Conservation (phyloP, 2,797 vertebrate species). For the Catostomus latipinnis region DNA sequence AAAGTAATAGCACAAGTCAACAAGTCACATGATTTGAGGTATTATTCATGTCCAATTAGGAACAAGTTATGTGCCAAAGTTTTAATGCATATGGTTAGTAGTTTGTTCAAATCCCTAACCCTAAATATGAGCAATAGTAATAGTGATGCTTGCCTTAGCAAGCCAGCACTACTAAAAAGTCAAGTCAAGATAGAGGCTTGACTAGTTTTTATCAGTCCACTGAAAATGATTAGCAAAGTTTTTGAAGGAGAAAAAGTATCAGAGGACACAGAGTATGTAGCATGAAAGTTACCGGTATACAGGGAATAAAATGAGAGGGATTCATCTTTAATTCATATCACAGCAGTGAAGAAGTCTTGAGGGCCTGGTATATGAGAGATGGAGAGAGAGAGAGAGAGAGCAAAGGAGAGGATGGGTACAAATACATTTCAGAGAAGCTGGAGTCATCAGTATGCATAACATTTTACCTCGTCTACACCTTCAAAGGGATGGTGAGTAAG, state of each 20-base stretch:
- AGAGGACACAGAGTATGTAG: conserved; percentile 49
- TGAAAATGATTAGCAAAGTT: conserved; percentile 50
- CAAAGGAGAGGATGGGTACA: too few relatives aligned
- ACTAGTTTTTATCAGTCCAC: conserved; percentile 42
- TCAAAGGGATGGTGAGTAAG: conserved; percentile 54
- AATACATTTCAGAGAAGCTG: conserved; percentile 37
- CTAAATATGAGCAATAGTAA: too few relatives aligned
- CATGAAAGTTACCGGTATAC: conserved; percentile 31
- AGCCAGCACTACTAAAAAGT: conserved; percentile 8
- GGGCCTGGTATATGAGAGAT: conserved; percentile 64
- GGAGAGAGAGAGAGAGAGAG: conserved; percentile 41
- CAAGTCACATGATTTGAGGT: not conserved
- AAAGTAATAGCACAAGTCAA: not conserved
- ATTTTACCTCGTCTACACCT: conserved; percentile 64
- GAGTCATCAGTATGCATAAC: conserved; percentile 66
- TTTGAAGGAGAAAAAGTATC: conserved; percentile 42
- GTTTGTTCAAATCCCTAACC: too few relatives aligned
- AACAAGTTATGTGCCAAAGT: too few relatives aligned
- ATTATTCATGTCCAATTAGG: too few relatives aligned
- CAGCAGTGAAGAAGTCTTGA: conserved; percentile 63
- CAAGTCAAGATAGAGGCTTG: conserved; percentile 40
- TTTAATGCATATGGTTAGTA: too few relatives aligned
- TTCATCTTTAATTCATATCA: conserved; percentile 69
- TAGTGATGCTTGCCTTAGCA: too few relatives aligned
- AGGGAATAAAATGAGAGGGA: conserved; percentile 38